These are phyloP conservation scores for Malthinus seriepunctatus DNA, from an alignment of 2,888 invertebrate genomes.

Conservation along the genomic window DNA sequence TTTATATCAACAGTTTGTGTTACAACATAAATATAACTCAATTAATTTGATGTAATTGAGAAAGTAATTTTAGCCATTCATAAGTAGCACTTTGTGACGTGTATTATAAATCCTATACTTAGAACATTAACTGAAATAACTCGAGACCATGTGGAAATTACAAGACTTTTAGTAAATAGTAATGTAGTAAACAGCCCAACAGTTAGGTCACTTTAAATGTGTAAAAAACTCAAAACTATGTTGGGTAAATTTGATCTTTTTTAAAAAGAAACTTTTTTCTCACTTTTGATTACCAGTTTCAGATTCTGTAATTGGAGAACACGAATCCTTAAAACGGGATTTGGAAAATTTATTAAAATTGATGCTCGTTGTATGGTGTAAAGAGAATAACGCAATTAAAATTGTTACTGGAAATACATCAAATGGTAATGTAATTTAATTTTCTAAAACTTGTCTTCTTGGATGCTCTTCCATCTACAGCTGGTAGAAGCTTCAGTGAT, in stretches of 20 bases:
- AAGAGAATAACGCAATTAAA: conserved; percentile 72
- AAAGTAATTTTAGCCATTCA: conserved; percentile 34
- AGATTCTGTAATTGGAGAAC: conserved; percentile 41
- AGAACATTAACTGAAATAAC: conserved; percentile 6
- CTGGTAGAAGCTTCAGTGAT: too few species aligned
- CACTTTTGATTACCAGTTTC: conserved; percentile 31
- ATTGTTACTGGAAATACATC: conserved; percentile 62
- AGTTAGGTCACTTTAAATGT: neutral
- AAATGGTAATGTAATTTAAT: conserved; percentile 35
- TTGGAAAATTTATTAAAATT: conserved; percentile 79
- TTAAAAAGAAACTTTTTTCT: neutral
- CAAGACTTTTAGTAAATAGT: neutral
- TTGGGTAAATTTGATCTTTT: neutral
- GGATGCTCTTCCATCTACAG: too few species aligned
- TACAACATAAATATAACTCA: neutral
- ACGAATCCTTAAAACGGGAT: conserved; percentile 63
- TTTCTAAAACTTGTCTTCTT: too few species aligned
- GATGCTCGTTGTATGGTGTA: conserved; percentile 83
- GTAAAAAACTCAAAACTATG: neutral
- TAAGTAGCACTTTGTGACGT: conserved; percentile 30
- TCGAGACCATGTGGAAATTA: conserved; percentile 1
- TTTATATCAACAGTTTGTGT: neutral
- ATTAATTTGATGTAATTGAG: conserved; percentile 4
- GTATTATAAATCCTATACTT: conserved; percentile 5
- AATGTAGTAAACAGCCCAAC: conserved; percentile 12